Base-by-base conservation (phyloP, 2,797 vertebrate species). In the Loris lydekkerianus region DNA sequence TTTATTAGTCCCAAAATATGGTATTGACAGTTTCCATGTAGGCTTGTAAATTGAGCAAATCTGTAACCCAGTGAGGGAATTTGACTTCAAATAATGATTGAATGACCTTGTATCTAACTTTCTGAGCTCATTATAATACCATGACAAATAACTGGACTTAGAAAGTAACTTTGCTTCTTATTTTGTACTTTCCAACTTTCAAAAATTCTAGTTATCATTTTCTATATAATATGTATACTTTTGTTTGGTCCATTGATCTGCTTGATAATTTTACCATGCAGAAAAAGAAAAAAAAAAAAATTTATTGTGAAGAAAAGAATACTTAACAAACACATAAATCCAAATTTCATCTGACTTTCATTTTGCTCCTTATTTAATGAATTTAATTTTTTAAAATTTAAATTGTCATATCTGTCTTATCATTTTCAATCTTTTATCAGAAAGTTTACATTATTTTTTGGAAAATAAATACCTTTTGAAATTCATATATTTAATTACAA, bases 161-260 rank as follows among this genome's bases (percentile, higher is more conserved):
- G 61, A 65, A 93, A 76, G 60, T 70, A 69, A 86, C 9, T 70
- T 60, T 76, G 18, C n/a, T 86, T 84, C 20, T 53, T 31, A 67
- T 80, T 92, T 95, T 91, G 27, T 40, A 49, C 23, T 60, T 86
- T 56, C 7, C 14, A 93, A 65, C 5, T 46, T 60, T 46, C 23
- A 81, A 91, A 69, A 90, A 83, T 7, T 46, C 67, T 84, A 40
- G 46, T 43, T 29, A 53, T 80, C 17, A 75, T 85, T 85, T 93
- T 91, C 61, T 76, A 13, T 90, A 40, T 46, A 75, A 29, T 61
- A 49, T 67, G 56, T n/a, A 37, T 49, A 58, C 37, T 67, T 89
- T 80, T 93, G 61, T 31, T 88, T 63, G 63, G 14, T 40, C 21
- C 10, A 7, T 81, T 75, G 49, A 31, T 69, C 56, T 49, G 31